These are phyloP conservation scores for Cyclina sinensis DNA, from an alignment of 1,140 invertebrate genomes.

Conservation along the genomic window DNA sequence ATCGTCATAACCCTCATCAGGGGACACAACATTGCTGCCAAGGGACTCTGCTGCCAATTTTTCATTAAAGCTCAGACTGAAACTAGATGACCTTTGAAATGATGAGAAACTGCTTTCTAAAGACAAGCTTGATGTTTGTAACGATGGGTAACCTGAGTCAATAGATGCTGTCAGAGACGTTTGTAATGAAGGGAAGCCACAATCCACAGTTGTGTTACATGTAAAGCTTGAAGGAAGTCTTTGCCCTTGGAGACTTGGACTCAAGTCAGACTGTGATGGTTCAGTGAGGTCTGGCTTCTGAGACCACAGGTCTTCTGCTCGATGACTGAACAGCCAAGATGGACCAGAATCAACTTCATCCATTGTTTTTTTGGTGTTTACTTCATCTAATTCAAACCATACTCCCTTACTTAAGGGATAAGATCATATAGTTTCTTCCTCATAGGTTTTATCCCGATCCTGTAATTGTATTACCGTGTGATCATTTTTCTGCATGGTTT, in stretches of 20 bases:
- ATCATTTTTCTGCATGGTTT: background rate
- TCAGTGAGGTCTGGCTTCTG: background rate
- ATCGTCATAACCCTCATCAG: constrained; percentile 52
- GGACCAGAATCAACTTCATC: constrained; percentile 48
- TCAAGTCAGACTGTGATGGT: background rate
- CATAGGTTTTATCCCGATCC: background rate
- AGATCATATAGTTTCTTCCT: background rate
- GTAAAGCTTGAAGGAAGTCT: background rate
- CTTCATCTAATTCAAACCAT: constrained; percentile 1
- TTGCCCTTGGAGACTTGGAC: background rate
- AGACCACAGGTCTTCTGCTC: background rate
- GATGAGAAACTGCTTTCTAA: constrained; percentile 9
- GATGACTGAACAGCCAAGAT: background rate
- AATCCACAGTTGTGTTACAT: background rate
- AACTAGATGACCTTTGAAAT: constrained; percentile 8
- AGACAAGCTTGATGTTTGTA: constrained; percentile 16
- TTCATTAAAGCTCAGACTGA: constrained; percentile 15
- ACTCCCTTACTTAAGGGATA: background rate
- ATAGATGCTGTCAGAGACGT: background rate
- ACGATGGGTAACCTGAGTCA: constrained; percentile 10
- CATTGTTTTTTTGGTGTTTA: constrained; percentile 9
- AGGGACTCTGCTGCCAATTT: background rate
- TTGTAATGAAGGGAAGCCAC: constrained; percentile 22
- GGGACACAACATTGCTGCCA: constrained; percentile 1
- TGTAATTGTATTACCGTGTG: background rate